These are phyloP conservation scores for Caenorhabditis imperialis DNA, from an alignment of 2,888 invertebrate genomes.

Conservation along the genomic window DNA sequence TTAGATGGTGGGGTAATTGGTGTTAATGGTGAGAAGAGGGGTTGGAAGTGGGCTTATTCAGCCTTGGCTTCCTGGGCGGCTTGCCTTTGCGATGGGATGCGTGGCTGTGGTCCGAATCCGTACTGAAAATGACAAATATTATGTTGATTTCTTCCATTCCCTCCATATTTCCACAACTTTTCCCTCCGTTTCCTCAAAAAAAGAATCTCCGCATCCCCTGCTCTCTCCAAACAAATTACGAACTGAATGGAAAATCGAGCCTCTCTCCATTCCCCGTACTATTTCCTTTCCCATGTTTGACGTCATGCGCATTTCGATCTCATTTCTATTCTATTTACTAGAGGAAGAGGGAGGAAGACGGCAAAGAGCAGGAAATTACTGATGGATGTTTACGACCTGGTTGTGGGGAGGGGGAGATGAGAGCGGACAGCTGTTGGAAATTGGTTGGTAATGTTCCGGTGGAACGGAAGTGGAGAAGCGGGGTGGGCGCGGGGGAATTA, in stretches of 20 bases:
- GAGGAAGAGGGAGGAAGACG: no score
- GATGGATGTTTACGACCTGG: no score
- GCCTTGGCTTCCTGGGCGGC: conserved; percentile 64
- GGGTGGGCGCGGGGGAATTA: no score
- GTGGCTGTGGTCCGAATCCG: conserved; percentile 72
- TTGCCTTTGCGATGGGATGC: conserved; percentile 59
- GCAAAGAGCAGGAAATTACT: no score
- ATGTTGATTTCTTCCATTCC: no score
- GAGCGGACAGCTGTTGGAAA: no score
- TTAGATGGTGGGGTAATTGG: conserved; percentile 5
- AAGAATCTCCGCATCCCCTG: no score
- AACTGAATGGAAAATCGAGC: conserved; percentile 8
- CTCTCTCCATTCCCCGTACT: conserved; percentile 13
- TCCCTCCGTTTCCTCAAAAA: neutral
- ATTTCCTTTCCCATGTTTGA: conserved; percentile 6
- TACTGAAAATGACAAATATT: conserved; percentile 63
- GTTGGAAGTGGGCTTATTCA: conserved; percentile 45
- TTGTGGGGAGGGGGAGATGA: no score
- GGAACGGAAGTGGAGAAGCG: no score
- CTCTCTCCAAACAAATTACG: conserved; percentile 41
- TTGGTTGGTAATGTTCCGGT: no score
- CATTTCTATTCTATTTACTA: no score
- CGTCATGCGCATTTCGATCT: conserved; percentile 34
- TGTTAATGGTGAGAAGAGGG: conserved; percentile 33
- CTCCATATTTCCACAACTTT: no score